phyloP scores from a whole-genome alignment of 1,140 invertebrate genomes.

The Trachelipus rathkii region DNA sequence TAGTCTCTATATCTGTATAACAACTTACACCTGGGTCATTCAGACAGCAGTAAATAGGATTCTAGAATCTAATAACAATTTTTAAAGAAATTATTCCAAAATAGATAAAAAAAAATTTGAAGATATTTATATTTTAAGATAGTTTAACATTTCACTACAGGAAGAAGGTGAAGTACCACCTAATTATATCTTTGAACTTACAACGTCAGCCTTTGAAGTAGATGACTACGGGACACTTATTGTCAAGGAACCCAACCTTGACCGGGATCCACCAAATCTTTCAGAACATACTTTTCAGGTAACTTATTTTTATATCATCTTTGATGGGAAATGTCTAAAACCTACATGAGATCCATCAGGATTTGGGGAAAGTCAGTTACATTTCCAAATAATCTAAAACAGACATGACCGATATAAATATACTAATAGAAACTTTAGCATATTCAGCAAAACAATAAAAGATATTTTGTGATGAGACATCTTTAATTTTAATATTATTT shows the following conservation, averaged over 20 bases:
- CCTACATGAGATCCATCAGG: not conserved
- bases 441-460: no score
- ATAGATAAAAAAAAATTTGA: slow-evolving; percentile 21
- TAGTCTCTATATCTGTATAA: no score
- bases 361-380: no score
- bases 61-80: no score
- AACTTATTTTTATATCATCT: not conserved
- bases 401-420: no score
- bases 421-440: no score
- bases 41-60: no score
- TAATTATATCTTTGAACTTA: slow-evolving; percentile 65
- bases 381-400: no score
- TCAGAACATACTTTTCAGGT: slow-evolving; percentile 76
- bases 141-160: slow-evolving; percentile 19
- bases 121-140: no score
- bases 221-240: slow-evolving; percentile 67
- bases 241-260: slow-evolving; percentile 71
- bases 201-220: slow-evolving; percentile 75
- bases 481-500: no score
- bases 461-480: no score
- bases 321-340: not conserved
- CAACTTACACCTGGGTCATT: no score
- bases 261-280: slow-evolving; percentile 80
- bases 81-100: not conserved
- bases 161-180: slow-evolving; percentile 27